Percentiles rank a stretch among this genome's conserved stretches.
These are phyloP conservation scores for Acipenser transmontanus DNA, from an alignment of 2,797 vertebrate genomes.

Conservation along the genomic window DNA sequence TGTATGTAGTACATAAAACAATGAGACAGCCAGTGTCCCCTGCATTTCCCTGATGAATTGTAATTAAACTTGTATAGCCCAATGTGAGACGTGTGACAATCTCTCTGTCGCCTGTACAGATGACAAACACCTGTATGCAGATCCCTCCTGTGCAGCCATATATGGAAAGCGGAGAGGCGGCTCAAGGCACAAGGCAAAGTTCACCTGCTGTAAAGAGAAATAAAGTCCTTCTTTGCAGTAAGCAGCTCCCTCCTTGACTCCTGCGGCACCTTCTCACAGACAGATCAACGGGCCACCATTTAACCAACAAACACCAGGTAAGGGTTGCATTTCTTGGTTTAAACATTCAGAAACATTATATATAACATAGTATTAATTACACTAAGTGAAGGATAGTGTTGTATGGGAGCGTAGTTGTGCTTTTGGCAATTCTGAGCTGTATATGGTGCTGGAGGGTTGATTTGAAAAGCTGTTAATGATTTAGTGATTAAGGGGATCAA, in stretches of 20 bases:
- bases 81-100: no score
- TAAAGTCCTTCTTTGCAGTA: conserved; percentile 21
- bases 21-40: neutral
- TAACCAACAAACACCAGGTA: conserved; percentile 27
- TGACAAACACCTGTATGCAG: conserved; percentile 40
- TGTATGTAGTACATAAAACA: no score
- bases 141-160: conserved; percentile 33
- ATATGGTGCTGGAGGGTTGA: no score
- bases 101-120: neutral
- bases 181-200: conserved; percentile 33
- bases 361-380: no score
- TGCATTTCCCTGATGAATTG: neutral
- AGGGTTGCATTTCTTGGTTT: conserved; percentile 4
- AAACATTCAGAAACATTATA: no score
- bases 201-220: conserved; percentile 35
- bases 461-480: no score
- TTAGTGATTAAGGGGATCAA: no score
- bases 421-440: no score
- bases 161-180: conserved; percentile 29
- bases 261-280: conserved; percentile 18
- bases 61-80: neutral
- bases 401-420: no score
- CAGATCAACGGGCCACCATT: conserved; percentile 13
- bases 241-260: no score
- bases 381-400: no score